These are phyloP conservation scores for Bujurquina vittata DNA, from an alignment of 2,113 vertebrate species.

Conservation along the genomic window DNA sequence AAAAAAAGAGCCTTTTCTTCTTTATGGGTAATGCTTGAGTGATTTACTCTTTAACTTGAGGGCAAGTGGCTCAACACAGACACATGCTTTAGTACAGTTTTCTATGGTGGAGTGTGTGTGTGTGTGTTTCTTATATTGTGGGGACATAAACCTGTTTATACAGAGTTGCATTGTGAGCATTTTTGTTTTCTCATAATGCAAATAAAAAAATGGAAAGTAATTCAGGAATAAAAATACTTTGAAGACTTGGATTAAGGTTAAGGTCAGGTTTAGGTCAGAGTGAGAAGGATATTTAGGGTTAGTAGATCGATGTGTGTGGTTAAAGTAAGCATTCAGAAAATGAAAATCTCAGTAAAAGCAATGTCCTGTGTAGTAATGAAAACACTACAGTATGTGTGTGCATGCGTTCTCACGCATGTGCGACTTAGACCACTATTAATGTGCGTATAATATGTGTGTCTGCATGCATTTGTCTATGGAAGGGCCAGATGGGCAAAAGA, in stretches of 20 bases:
- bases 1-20: conserved; percentile 28
- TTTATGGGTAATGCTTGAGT: conserved; percentile 51
- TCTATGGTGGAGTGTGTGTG: conserved; percentile 2
- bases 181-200: not conserved
- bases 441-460: conserved; percentile 18
- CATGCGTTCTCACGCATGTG: not conserved
- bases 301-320: not conserved
- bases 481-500: conserved; percentile 48
- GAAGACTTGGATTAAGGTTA: not conserved
- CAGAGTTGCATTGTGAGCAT: not conserved
- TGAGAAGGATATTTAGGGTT: not conserved
- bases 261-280: not conserved
- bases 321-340: not conserved
- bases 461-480: conserved; percentile 18
- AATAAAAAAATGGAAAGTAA: not conserved
- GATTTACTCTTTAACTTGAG: conserved; percentile 46
- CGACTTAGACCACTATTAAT: conserved; percentile 10
- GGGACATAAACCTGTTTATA: not conserved
- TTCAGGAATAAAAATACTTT: not conserved
- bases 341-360: not conserved
- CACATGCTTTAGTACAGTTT: conserved; percentile 37
- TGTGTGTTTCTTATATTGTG: not conserved
- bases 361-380: not conserved
- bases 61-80: conserved; percentile 56
- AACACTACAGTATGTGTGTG: not conserved